phyloP scores from a whole-genome alignment of 2,113 vertebrate genomes.

The Balaenoptera acutorostrata region DNA sequence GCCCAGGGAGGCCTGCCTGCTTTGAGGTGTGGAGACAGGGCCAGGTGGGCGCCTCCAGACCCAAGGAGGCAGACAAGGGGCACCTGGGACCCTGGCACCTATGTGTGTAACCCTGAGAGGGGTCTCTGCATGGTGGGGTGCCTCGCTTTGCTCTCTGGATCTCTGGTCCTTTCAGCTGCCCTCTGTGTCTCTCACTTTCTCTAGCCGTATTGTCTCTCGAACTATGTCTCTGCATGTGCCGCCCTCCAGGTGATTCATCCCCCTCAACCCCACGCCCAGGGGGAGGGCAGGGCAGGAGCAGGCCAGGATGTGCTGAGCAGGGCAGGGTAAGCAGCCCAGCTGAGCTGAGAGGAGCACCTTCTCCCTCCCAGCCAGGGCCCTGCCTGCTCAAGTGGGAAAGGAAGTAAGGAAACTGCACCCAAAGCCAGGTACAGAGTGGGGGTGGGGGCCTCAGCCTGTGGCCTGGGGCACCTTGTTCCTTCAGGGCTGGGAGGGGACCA shows the following conservation, averaged over 20 bases:
- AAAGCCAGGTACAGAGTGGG: neutral
- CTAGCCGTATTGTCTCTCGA: constrained; percentile 8
- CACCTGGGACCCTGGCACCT: neutral
- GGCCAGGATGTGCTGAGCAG: constrained; percentile 45
- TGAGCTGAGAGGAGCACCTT: neutral
- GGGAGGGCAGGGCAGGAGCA: constrained; percentile 39
- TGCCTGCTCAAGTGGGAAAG: constrained; percentile 9
- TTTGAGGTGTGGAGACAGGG: neutral
- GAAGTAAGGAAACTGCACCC: neutral
- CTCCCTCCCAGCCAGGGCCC: neutral
- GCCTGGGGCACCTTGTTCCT: neutral
- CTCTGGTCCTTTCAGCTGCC: neutral
- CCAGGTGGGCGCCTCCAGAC: neutral
- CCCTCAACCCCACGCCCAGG: constrained; percentile 23
- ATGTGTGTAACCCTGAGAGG: neutral
- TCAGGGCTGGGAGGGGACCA: neutral
- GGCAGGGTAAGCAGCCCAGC: constrained; percentile 22
- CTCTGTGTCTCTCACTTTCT: neutral
- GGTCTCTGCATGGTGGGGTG: neutral
- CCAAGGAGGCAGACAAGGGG: neutral
- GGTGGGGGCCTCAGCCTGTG: neutral
- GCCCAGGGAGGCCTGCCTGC: neutral
- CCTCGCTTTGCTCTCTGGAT: neutral
- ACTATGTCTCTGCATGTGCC: neutral
- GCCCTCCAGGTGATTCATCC: constrained; percentile 51